Evolutionary conservation across 2,888 invertebrate genomes (phyloP).

Genomic region (Drosophila subsilvestris): DNA sequence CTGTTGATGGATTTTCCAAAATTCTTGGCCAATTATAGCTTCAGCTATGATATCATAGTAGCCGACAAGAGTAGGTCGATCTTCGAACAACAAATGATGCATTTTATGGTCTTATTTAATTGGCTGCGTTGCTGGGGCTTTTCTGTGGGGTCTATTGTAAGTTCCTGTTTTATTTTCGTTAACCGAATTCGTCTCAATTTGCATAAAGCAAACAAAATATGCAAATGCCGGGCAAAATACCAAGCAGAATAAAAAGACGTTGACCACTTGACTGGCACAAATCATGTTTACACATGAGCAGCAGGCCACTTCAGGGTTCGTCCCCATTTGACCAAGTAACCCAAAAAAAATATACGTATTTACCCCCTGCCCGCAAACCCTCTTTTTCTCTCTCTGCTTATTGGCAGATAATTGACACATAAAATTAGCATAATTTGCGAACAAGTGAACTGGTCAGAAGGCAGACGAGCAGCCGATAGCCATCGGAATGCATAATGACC

Average conservation of each 20-base stretch:
- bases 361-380: conserved; percentile 15
- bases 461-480: conserved; percentile 58
- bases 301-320: conserved; percentile 36
- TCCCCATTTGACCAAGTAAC: conserved; percentile 49
- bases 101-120: conserved; percentile 54
- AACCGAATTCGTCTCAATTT: conserved; percentile 54
- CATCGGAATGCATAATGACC: conserved; percentile 75
- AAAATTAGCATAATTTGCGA: conserved; percentile 82
- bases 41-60: conserved; percentile 37
- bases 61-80: conserved; percentile 20
- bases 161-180: conserved; percentile 30
- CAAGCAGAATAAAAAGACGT: conserved; percentile 45
- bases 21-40: conserved; percentile 41
- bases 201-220: conserved; percentile 71
- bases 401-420: conserved; percentile 83
- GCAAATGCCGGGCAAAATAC: conserved; percentile 56
- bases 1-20: conserved; percentile 52
- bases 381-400: conserved; percentile 60
- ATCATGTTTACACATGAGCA: conserved; percentile 74
- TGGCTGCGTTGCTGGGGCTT: conserved; percentile 15
- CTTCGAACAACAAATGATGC: conserved; percentile 28
- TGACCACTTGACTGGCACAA: conserved; percentile 67
- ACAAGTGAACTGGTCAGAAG: conserved; percentile 64
- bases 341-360: conserved; percentile 42
- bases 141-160: conserved; percentile 26